Base-by-base conservation (phyloP, 2,113 vertebrate species). In the Planiliza haematocheilus region DNA sequence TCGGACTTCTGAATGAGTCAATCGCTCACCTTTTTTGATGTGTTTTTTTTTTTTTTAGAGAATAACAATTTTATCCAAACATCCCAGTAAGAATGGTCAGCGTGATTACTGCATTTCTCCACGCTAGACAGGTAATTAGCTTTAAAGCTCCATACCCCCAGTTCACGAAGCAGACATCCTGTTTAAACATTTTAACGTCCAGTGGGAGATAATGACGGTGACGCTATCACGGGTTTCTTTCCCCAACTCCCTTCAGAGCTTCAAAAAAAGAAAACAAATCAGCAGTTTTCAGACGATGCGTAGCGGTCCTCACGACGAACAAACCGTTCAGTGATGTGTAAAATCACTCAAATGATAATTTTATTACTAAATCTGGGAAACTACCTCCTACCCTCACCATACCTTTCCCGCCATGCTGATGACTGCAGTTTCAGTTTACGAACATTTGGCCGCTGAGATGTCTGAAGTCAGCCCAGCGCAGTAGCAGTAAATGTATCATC, bases 291-390 rank as follows among this genome's bases (percentile, higher is more conserved):
- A 48, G n/a, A 50, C 36, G 8, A 4, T 41, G 37, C 21, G 34
- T 0, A 48, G 34, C n/a, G 0, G 13, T 2, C 3, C 10, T 30
- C 16, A 53, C 0, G 50, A 51, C 1, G 10, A 51, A 62, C 5
- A 39, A 65, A 12, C n/a, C n/a, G n/a, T n/a, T n/a, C n/a, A n/a
- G n/a, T n/a, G 48, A 20, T 6, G 10, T 49, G 10, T 21, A 50
- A 20, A 52, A 52, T 30, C 4, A 16, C 13, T 16, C 14, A 16
- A n/a, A 2, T 8, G 13, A 21, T 30, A 2, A 30, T 5, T 30
- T 30, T 30, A 30, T 30, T 30, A 30, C 24, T 30, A 30, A 30
- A 30, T 30, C 24, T 30, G 24, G 24, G 5, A 2, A 30, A 30
- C 24, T 30, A 5, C 24, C 5, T 30, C 5, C 24, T 30, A 30